Base-by-base conservation (phyloP, 2,797 vertebrate species). In the Liparis tanakae region DNA sequence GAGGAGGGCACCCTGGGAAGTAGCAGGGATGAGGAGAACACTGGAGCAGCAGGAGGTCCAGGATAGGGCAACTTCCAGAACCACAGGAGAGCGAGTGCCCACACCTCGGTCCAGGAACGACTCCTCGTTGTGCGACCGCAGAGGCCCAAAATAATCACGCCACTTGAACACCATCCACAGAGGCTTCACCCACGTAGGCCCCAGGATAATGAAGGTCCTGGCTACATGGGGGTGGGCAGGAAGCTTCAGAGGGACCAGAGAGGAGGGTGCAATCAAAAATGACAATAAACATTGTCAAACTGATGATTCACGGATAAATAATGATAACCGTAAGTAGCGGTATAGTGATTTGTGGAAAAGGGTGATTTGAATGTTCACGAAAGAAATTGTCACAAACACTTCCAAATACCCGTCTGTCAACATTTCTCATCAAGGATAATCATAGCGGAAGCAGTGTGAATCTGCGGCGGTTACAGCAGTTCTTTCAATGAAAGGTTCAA, bases 91-190 rank as follows among this genome's bases (percentile, higher is more conserved):
- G 33, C 46, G 10, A 17, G 36, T 36, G 46, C 46, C 33, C 15
- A 57, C 51, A 44, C 18, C 56, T 9, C 46, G 25, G 39, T 34
- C 15, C 15, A 14, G 10, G 46, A 56, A 18, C 15, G 57, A 69
- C 69, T 61, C 64, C 55, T 65, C 15, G 63, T 8, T 43, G 43
- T 62, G 61, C 62, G 72, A 20, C n/a, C 62, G 7, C 63, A 77
- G 70, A 79, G 70, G 67, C 55, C 65, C 61, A 64, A 65, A 78
- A 17, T 70, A 74, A 77, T 72, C 14, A 0, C 36, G 3, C 30
- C 41, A 53, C 17, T 56, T 55, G 22, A 74, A 74, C 58, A 60
- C 43, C 36, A 56, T 70, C 67, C 61, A 63, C 53, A 70, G 57
- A 65, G 68, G 53, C 44, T 57, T 43, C 53, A 15, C 39, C 63